These are phyloP conservation scores for Axis porcinus DNA, from an alignment of 2,113 vertebrate species.

Conservation along the genomic window DNA sequence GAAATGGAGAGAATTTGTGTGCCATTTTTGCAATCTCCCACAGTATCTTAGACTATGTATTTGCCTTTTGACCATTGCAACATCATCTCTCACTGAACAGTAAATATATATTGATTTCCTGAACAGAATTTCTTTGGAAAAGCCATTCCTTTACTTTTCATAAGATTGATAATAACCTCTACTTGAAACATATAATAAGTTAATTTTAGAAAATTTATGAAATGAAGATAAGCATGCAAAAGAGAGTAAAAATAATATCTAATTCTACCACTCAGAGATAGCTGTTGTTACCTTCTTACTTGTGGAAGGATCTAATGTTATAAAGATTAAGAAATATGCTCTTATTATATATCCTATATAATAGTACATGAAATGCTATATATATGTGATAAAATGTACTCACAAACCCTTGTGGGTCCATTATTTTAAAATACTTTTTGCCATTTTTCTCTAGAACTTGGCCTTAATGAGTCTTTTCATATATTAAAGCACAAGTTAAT, in stretches of 20 bases:
- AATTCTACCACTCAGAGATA: neutral
- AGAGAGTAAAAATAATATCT: constrained; percentile 20
- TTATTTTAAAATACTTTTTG: constrained; percentile 16
- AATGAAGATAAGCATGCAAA: constrained; percentile 24
- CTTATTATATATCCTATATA: neutral
- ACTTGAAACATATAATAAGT: constrained; percentile 23
- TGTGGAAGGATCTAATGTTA: neutral
- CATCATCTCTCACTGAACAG: neutral
- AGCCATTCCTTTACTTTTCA: constrained; percentile 13
- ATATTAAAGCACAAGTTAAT: neutral
- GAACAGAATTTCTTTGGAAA: constrained; percentile 2
- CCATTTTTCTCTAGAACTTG: neutral
- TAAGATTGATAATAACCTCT: neutral
- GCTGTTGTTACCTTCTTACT: neutral
- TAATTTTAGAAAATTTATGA: constrained; percentile 38
- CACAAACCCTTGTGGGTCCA: neutral
- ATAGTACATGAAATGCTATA: neutral
- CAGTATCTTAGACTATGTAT: neutral
- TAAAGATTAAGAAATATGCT: constrained; percentile 33
- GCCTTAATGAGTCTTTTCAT: neutral
- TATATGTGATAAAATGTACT: neutral
- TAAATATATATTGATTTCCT: constrained; percentile 26
- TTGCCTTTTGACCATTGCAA: neutral
- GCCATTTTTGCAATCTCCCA: neutral
- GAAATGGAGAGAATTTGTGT: neutral